Evolutionary conservation across 1,140 invertebrate species (phyloP).

Genomic region (Ladona fulva): DNA sequence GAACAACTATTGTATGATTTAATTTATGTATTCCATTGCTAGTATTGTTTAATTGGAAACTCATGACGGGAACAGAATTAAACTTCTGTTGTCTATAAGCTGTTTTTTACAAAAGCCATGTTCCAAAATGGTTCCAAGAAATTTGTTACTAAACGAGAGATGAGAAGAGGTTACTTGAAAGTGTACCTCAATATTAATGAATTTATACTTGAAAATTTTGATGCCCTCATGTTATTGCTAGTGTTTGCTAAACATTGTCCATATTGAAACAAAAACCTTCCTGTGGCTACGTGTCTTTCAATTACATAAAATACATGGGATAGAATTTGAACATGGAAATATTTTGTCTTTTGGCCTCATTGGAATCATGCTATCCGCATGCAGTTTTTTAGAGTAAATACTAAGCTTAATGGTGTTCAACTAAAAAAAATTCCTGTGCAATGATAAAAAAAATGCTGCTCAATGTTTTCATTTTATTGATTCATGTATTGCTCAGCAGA

Average conservation of each 20-base stretch:
- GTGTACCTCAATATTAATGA: not conserved
- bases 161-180: too few species aligned
- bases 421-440: not conserved
- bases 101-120: too few species aligned
- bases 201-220: not conserved
- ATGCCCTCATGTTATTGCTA: not conserved
- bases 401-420: conserved; percentile 8
- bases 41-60: too few species aligned
- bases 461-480: not conserved
- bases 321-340: not conserved
- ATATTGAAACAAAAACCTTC: not conserved
- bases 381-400: not conserved
- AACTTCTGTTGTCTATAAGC: too few species aligned
- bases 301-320: not conserved
- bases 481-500: not conserved
- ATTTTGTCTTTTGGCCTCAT: not conserved
- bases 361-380: not conserved
- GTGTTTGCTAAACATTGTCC: not conserved
- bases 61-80: too few species aligned
- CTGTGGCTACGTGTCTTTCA: not conserved
- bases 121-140: too few species aligned
- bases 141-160: too few species aligned
- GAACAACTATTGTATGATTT: too few species aligned
- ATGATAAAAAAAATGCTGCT: not conserved
- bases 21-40: too few species aligned